Percentiles rank a stretch among this genome's conserved stretches.
Evolutionary conservation across 1,140 invertebrate genomes (phyloP).

Genomic region (Marisa cornuarietis): DNA sequence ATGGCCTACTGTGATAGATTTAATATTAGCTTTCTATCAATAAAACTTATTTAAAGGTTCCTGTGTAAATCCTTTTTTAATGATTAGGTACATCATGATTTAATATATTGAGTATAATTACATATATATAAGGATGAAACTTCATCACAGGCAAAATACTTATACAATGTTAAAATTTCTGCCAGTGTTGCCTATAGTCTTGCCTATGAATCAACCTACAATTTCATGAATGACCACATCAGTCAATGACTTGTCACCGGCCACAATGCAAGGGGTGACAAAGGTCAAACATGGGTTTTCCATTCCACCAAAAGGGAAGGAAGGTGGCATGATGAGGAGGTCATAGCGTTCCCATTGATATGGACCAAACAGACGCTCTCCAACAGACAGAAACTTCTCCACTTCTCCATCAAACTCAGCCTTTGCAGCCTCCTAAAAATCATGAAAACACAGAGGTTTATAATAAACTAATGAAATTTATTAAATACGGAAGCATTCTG

Average conservation of each 20-base stretch:
- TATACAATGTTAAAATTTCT: too few relatives aligned
- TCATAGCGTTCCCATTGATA: constrained; percentile 76
- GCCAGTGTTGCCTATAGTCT: too few relatives aligned
- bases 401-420: constrained; percentile 68
- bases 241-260: constrained; percentile 87
- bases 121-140: too few relatives aligned
- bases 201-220: constrained; percentile 71
- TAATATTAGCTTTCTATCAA: too few relatives aligned
- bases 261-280: constrained; percentile 87
- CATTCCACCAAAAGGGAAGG: constrained; percentile 96
- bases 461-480: too few relatives aligned
- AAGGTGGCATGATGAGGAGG: constrained; percentile 89
- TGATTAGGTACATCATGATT: too few relatives aligned
- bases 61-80: too few relatives aligned
- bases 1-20: too few relatives aligned
- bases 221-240: constrained; percentile 95
- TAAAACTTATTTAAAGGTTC: too few relatives aligned
- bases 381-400: constrained; percentile 83
- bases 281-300: constrained; percentile 97
- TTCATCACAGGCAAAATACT: too few relatives aligned
- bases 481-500: too few relatives aligned
- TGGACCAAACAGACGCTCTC: constrained; percentile 74
- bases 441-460: constrained; percentile 65
- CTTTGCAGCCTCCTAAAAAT: constrained; percentile 74
- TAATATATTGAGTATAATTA: too few relatives aligned